Evolutionary conservation across 2,888 invertebrate genomes (phyloP), one percentile per base, ranked within the genome.

Genomic region (Chymomyza amoena): DNA sequence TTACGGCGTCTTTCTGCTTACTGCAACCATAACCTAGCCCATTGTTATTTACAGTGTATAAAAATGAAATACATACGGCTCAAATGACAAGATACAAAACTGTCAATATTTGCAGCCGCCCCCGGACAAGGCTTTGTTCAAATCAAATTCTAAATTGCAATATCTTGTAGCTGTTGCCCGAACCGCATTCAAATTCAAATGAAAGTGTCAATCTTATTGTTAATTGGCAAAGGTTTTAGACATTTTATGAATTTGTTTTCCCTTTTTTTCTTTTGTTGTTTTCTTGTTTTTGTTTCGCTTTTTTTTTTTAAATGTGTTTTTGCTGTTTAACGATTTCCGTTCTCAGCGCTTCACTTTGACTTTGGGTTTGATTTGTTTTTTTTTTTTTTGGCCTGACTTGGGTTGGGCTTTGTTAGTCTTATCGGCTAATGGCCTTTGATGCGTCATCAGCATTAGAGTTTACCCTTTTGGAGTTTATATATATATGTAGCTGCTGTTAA

Each of bases 131-230:
- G 74, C 70, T 77, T 72, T 72, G 74, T 13, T 45, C 77, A 73
- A 78, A 79, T 45, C 77, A 73, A 78, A 79, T 75, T 80, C 76
- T 79, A 81, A 84, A 84, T 82, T 84, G 81, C 82, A 81, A 78
- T 80, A 66, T 51, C 57, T 66, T 75, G 81, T 75, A 61, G 57
- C 61, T 78, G 69, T 73, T 73, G 61, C 70, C 65, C 66, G 67
- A n/a, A 13, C 66, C 70, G 65, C 66, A n/a, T 16, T 72, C 70
- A 61, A 67, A 84, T 80, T 80, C 76, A 78, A 77, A 73, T 82
- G 78, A 87, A 84, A 82, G 87, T 85, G 84, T 85, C 84, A 85
- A 87, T 87, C 80, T 87, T 69, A 72, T 77, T 84, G 82, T 84
- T 85, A 85, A 85, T 85, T 85, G 84, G 84, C 87, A 77, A 66